Base-by-base conservation (phyloP, 1,140 invertebrate species). In the Homarus americanus region DNA sequence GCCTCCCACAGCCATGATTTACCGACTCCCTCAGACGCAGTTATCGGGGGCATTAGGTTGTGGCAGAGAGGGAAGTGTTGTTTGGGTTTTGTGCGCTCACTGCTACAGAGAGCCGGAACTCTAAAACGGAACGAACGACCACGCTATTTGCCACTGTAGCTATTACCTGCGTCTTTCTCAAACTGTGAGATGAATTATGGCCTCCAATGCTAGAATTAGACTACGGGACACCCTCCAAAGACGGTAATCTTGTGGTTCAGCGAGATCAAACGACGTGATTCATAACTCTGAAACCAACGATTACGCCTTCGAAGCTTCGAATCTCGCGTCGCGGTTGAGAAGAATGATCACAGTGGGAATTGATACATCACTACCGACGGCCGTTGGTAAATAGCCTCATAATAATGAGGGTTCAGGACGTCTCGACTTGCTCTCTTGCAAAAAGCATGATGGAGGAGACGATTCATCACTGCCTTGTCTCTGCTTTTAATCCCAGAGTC, bases 331-430 rank as follows among this genome's bases (percentile, higher is more conserved):
- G 63, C 24, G 63, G 63, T 69, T 28, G 63, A 69, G 63, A 32
- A 69, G 63, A 69, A 20, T 58, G 63, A 69, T 69, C 28, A 69
- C 28, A 28, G 63, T 69, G 63, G 28, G n/a, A 32, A 69, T 69
- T 69, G 63, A 69, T 69, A 69, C 63, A 69, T 69, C 63, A 69
- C 63, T 69, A 69, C 63, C 28, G 24, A 32, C 28, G 63, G 32
- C 24, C 63, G 24, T 32, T 28, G 28, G 63, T 69, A 69, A 69
- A 69, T 69, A 2, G 63, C 63, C 28, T 1, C 63, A 32, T 28
- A 69, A 69, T 69, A 69, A 69, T 32, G n/a, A 69, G 63, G 12
- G 28, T 3, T 5, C 24, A 15, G 28, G n/a, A 32, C 63, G 12
- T 32, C 28, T 69, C 24, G 63, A 28, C 63, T 69, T 4, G 63